phyloP scores from a whole-genome alignment of 2,888 invertebrate species.

The Parthenolecanium corni region DNA sequence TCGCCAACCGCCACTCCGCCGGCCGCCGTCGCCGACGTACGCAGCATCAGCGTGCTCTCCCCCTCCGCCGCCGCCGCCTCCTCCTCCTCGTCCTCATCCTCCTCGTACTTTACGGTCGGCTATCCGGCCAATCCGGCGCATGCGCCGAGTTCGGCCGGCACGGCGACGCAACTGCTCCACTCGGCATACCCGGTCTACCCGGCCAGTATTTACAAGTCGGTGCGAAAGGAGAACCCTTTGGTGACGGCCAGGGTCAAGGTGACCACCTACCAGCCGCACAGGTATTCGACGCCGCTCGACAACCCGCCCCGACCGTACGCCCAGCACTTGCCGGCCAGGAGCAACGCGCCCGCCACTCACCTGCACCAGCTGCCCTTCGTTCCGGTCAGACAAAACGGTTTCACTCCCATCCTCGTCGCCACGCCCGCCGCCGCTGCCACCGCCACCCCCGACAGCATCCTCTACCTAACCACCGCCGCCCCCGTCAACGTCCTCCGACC shows the following conservation, averaged over 20 bases:
- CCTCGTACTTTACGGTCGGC: neutral
- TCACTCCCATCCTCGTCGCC: neutral
- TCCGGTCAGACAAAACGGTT: slow-evolving; percentile 3
- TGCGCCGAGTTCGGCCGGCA: neutral
- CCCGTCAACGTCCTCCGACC: neutral
- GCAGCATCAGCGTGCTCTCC: neutral
- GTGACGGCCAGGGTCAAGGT: slow-evolving; percentile 8
- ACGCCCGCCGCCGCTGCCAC: neutral
- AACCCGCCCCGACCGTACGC: neutral
- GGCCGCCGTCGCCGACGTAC: neutral
- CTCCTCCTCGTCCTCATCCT: neutral
- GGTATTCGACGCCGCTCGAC: slow-evolving; percentile 9
- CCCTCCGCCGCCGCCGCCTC: neutral
- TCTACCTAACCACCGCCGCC: too few species aligned
- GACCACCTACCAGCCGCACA: slow-evolving; percentile 29
- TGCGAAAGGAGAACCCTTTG: neutral
- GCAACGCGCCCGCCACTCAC: too few species aligned
- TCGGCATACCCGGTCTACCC: neutral
- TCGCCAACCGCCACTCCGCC: neutral
- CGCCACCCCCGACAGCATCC: neutral
- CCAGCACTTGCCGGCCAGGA: too few species aligned
- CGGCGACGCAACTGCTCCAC: slow-evolving; percentile 3
- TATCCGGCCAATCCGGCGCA: neutral
- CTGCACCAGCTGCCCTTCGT: slow-evolving; percentile 3
- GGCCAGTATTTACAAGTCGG: neutral